Evolutionary conservation across 2,797 vertebrate species (phyloP).

Genomic region (Ctenochaetus hawaiiensis): DNA sequence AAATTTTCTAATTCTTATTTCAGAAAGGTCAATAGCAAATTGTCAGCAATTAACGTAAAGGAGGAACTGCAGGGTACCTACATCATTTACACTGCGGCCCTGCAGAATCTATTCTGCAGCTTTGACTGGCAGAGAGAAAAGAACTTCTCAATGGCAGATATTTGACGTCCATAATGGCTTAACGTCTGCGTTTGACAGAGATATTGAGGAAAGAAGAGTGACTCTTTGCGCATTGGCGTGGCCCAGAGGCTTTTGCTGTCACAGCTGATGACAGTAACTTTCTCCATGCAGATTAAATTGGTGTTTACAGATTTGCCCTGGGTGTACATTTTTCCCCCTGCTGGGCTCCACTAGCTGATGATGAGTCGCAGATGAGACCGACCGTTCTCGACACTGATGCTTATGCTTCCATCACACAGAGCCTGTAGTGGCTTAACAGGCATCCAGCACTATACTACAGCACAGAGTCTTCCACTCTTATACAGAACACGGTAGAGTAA

Average conservation of each 20-base stretch:
- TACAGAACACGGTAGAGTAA: constrained; percentile 58
- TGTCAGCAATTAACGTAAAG: constrained; percentile 84
- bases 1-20: constrained; percentile 62
- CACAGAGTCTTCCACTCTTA: constrained; percentile 53
- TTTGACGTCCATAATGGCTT: constrained; percentile 92
- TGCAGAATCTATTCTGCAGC: constrained; percentile 70
- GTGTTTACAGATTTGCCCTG: constrained; percentile 96
- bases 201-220: constrained; percentile 86
- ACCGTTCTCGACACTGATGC: constrained; percentile 80
- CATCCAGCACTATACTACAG: constrained; percentile 48
- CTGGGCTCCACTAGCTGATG: constrained; percentile 91
- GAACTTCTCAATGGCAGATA: constrained; percentile 85
- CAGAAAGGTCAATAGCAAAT: constrained; percentile 83
- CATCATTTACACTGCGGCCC: constrained; percentile 70
- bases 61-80: constrained; percentile 73
- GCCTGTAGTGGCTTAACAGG: constrained; percentile 73
- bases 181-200: constrained; percentile 89
- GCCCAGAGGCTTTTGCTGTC: constrained; percentile 93
- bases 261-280: constrained; percentile 91
- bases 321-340: constrained; percentile 89
- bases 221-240: constrained; percentile 86
- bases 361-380: constrained; percentile 90
- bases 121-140: constrained; percentile 81
- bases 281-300: constrained; percentile 96
- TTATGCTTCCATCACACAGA: constrained; percentile 81